Evolutionary conservation across 1,140 invertebrate species (phyloP), one percentile per base, ranked within the genome.

Genomic region (Heliconius congener): DNA sequence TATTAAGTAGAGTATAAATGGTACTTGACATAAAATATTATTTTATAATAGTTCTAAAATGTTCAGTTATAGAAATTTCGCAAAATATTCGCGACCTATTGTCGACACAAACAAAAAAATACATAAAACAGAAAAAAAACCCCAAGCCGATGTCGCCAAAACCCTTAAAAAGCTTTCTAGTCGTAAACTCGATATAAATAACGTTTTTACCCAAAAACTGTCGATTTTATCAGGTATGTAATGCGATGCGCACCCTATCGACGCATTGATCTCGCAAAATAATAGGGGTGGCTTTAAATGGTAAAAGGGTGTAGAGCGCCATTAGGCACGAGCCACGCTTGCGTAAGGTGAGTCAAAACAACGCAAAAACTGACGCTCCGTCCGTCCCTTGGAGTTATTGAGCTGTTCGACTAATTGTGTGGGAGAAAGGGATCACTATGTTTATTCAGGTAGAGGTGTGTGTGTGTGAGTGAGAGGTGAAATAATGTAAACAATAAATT

Each of bases 361-460:
- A 71, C 76, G 78, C 81, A 83, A 84, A 81, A 81, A 74, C 80
- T 74, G 79, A 77, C 76, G 23, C 3, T 13, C 42, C 42, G 39
- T 0, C 83, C 82, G 81, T 83, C 74, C 81, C 78, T 71, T 18
- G 77, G 75, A 83, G 74, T 77, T 88, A 88, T 88, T 88, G 87
- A 87, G 87, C 87, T 85, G 82, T 88, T 81, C 19, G 81, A 71
- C 87, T 88, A 88, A 88, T 88, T 88, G 86, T 88, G 50, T 42
- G 83, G 9, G 52, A 8, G 77, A 85, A 60, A 73, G 84, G 77
- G 86, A 87, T 76, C 34, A 19, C 30, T 18, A 19, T 37, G 72
- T 30, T 16, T 6, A 1, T 16, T 16, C 2, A 23, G 19, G 55
- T 11, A 57, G 8, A n/a, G 8, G n/a, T 23, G 19, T n/a, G 55